Percentiles rank a stretch among this genome's conserved stretches.
Evolutionary conservation across 2,797 vertebrate genomes (phyloP).

Genomic region (Anas bernieri): DNA sequence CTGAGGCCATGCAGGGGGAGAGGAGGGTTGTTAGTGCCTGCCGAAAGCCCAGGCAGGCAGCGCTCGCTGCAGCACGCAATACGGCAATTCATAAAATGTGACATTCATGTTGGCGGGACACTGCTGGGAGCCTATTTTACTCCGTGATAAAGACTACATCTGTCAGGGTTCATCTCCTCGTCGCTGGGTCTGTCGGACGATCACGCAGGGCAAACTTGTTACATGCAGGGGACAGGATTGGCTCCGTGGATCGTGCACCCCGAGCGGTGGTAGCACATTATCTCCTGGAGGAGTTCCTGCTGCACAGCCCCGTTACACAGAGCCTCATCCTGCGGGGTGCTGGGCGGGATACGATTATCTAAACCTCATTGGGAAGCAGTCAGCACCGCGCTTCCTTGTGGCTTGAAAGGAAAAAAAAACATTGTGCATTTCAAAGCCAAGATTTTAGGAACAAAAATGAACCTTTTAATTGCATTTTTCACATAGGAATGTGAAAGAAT

Average conservation of each 20-base stretch:
- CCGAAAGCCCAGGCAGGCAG: not conserved
- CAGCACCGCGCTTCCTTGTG: not conserved
- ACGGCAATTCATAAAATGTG: constrained; percentile 47
- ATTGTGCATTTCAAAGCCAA: constrained; percentile 21
- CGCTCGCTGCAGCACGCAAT: constrained; percentile 27
- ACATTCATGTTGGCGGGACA: constrained; percentile 23
- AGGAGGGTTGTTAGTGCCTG: not conserved
- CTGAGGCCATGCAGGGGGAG: not conserved
- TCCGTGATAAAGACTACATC: constrained; percentile 46
- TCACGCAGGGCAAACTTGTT: not conserved
- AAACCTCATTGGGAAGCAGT: not conserved
- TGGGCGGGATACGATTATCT: not conserved
- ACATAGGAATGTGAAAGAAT: constrained; percentile 63
- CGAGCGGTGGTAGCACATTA: not conserved
- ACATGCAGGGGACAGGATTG: not conserved
- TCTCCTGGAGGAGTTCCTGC: not conserved
- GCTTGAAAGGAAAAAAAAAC: constrained; percentile 44
- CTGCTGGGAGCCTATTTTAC: constrained; percentile 49
- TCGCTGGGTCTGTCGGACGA: not conserved
- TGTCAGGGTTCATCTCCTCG: constrained; percentile 21
- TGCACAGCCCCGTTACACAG: not conserved
- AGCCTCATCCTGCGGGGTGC: not conserved
- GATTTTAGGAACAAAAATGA: constrained; percentile 41
- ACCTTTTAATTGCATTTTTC: constrained; percentile 55
- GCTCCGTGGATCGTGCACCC: not conserved